Conservation (phyloP, 2,797 vertebrate species). For the Eupleurogrammus muticus region DNA sequence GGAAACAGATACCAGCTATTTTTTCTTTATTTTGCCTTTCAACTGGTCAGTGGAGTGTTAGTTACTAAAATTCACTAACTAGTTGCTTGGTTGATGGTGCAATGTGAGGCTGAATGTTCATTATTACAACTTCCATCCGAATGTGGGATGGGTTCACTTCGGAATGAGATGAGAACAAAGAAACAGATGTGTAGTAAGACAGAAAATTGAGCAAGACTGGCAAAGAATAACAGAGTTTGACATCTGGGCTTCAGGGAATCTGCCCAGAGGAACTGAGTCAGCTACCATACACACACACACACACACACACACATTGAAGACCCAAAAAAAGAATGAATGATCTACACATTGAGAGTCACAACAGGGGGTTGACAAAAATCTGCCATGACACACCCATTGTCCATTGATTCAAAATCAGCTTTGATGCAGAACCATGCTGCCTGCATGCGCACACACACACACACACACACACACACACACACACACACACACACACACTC, state of each 20-base stretch:
- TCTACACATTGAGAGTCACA: conserved; percentile 43
- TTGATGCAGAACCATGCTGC: conserved; percentile 68
- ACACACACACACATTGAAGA: conserved; percentile 2
- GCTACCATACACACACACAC: conserved; percentile 27
- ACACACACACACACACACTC: conserved; percentile 31
- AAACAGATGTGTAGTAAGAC: conserved; percentile 29
- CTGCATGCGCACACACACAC: conserved; percentile 28
- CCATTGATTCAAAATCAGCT: conserved; percentile 59
- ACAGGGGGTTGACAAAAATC: conserved; percentile 67
- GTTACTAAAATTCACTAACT: no score
- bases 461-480: conserved; percentile 28
- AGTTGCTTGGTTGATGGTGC: no score
- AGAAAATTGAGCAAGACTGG: not conserved
- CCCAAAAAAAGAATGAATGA: not conserved
- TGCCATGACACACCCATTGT: conserved; percentile 65
- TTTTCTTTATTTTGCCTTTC: no score
- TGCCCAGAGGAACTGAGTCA: conserved; percentile 66
- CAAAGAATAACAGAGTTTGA: conserved; percentile 53
- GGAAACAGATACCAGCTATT: no score
- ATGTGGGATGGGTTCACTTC: conserved; percentile 1
- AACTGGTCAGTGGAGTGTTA: no score
- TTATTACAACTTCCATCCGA: not conserved
- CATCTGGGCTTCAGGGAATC: conserved; percentile 62
- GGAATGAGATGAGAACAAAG: not conserved
- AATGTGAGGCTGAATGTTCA: not conserved